A percentile compares a stretch with the other conserved stretches of the same genome.
phyloP scores from a whole-genome alignment of 1,140 invertebrate genomes.

The Trichoplusia ni region DNA sequence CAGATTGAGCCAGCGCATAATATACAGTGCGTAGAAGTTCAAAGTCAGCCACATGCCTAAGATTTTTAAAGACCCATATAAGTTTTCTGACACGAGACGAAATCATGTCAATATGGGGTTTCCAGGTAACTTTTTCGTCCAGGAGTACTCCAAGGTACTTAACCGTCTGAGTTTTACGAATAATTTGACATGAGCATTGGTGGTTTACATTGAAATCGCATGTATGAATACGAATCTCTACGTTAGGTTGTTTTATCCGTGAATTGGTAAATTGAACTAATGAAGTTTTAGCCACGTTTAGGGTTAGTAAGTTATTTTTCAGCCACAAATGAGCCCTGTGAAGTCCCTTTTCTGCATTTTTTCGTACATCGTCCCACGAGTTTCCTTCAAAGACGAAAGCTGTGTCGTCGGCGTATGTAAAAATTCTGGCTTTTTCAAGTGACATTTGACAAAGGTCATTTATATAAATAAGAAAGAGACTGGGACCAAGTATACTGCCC shows the following conservation, averaged over 20 bases:
- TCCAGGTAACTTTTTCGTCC: neutral
- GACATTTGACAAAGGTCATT: neutral
- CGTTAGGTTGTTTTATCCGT: neutral
- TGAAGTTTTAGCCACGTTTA: neutral
- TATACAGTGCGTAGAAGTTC: neutral
- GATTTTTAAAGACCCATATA: conserved; percentile 6
- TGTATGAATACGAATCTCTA: neutral
- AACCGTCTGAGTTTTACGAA: neutral
- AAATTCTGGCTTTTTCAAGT: neutral
- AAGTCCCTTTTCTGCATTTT: neutral
- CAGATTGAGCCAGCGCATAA: neutral
- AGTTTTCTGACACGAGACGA: neutral
- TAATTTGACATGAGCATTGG: neutral
- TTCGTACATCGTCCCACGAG: neutral
- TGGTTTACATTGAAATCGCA: neutral
- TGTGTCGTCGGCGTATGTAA: neutral
- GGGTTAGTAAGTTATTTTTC: neutral
- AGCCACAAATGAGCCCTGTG: neutral
- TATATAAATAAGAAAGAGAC: no score
- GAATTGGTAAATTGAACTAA: neutral
- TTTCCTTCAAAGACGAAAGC: neutral
- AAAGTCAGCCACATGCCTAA: neutral
- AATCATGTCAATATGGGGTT: neutral
- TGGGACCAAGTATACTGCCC: no score
- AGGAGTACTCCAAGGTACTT: neutral